Conservation (phyloP, 2,113 vertebrate species). For the Triplophysa siluroides region DNA sequence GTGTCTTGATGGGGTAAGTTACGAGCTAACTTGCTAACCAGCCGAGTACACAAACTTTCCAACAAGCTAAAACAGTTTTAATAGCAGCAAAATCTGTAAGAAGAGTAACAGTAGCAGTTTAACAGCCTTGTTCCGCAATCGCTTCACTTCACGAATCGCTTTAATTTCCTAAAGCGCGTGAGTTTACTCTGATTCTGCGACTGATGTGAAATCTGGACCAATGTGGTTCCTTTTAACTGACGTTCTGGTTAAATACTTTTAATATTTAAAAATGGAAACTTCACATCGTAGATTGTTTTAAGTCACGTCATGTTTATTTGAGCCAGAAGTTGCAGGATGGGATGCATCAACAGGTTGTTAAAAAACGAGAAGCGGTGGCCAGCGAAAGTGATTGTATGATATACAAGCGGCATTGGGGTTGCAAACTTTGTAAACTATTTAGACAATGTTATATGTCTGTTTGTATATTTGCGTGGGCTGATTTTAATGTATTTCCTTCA, state of each 20-base stretch:
- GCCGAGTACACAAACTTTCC: conserved; percentile 9
- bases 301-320: background rate
- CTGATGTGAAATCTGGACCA: background rate
- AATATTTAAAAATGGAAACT: background rate
- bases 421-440: background rate
- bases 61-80: background rate
- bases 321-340: background rate
- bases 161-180: background rate
- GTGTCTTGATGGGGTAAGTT: background rate
- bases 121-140: background rate
- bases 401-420: background rate
- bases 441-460: background rate
- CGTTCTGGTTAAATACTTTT: background rate
- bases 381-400: background rate
- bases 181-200: background rate
- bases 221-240: background rate
- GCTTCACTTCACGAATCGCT: background rate
- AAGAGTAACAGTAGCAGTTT: background rate
- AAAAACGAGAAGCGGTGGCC: background rate
- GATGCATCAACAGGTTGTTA: conserved; percentile 37
- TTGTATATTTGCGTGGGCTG: background rate
- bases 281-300: too few species aligned
- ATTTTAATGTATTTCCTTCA: background rate
- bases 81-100: background rate
- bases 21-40: conserved; percentile 25